Evolutionary conservation across 2,113 vertebrate genomes (phyloP), one percentile per base, ranked within the genome.

Genomic region (Gallinago paraguaiae): DNA sequence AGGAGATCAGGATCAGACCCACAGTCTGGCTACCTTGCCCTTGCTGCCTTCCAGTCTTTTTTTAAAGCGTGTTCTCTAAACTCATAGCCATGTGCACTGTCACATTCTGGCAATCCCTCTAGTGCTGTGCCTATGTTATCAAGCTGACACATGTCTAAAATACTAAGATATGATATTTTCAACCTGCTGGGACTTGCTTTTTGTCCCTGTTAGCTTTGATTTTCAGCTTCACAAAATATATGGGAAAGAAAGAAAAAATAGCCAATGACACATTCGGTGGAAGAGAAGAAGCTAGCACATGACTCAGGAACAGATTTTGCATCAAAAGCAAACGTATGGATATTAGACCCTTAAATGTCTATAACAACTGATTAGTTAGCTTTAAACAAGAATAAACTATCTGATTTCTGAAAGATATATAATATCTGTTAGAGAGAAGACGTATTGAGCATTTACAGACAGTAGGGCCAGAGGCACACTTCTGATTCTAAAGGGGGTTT

Each of bases 101-200:
- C 92, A 90, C 65, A 83, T 97, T 92, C 96, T 92, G 84, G 91
- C 91, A 95, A 92, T 96, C 95, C 95, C 82, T 94, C 81, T 91
- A 90, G 84, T 91, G n/a, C 78, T 95, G 82, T 90, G 90, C 68
- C 91, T 89, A 54, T 91, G 64, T 97, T 97, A 95, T 95, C 92
- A 94, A 97, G 95, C 92, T 97, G 97, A 97, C 96, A 97, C 93
- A 97, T 81, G 89, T 97, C 98, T 97, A 94, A 97, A 94, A 97
- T 95, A 96, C 95, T 92, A 97, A 97, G 96, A 97, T 91, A 92
- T 65, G 88, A 96, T 97, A 96, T 97, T 97, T 97, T 97, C 92
- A 96, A 93, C 96, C 96, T 96, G 91, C 97, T 97, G 91, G 84
- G 91, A 97, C 86, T 95, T 92, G 95, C 92, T 97, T 95, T 97